A percentile compares a stretch with the other conserved stretches of the same genome.
Conservation (phyloP, 1,140 invertebrate genomes). For the Brachionus sp. region DNA sequence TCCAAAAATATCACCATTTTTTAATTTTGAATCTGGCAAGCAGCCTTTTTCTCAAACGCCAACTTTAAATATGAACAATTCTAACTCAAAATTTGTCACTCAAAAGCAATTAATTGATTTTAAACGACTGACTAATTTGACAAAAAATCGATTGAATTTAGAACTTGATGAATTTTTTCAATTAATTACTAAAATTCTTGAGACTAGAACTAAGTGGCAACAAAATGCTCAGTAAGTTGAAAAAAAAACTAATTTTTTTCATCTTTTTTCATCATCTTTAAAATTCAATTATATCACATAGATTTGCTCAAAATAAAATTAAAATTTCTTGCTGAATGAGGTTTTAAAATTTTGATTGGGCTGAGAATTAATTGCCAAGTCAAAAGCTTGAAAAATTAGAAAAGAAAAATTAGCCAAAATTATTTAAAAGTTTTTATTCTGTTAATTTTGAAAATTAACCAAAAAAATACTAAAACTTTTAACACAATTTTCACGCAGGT, state of each 20-base stretch:
- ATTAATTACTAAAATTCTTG: not conserved
- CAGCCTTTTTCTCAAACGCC: not conserved
- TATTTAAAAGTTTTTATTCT: no score
- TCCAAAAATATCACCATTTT: not conserved
- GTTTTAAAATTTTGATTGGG: no score
- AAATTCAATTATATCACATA: no score
- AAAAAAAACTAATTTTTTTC: not conserved
- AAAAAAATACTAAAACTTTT: no score
- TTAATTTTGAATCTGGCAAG: not conserved
- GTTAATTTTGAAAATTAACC: no score
- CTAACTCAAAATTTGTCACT: not conserved
- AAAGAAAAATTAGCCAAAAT: no score
- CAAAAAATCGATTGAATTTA: not conserved
- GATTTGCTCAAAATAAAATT: no score
- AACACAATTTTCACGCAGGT: no score
- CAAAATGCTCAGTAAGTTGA: slow-evolving; percentile 16
- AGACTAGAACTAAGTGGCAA: slow-evolving; percentile 18
- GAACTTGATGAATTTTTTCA: slow-evolving; percentile 15
- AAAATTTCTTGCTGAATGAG: no score
- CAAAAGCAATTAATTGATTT: slow-evolving; percentile 2
- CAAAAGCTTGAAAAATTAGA: no score
- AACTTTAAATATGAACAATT: not conserved
- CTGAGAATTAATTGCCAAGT: no score
- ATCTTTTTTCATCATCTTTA: no score
- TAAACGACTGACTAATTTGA: not conserved